Conservation (phyloP, 2,797 vertebrate species). For the Fringilla coelebs region DNA sequence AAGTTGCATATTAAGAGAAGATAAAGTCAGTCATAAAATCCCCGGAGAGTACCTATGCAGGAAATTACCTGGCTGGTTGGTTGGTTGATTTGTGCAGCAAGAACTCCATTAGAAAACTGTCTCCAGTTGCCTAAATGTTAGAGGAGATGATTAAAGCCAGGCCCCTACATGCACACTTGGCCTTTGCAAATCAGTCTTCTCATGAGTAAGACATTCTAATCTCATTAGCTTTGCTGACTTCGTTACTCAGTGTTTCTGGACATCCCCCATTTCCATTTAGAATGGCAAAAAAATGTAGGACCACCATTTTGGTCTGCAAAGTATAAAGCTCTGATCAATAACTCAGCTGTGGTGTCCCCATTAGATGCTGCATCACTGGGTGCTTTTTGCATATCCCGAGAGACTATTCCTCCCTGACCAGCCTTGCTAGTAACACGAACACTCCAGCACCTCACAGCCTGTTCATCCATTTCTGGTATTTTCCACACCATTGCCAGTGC, state of each 20-base stretch:
- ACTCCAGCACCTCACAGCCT: background rate
- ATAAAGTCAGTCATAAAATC: background rate
- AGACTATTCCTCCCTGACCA: background rate
- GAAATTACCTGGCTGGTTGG: background rate
- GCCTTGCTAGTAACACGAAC: background rate
- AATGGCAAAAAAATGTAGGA: background rate
- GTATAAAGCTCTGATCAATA: background rate
- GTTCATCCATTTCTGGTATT: background rate
- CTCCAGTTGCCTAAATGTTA: background rate
- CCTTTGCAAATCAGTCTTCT: background rate
- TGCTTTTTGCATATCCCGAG: background rate
- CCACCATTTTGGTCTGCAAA: background rate
- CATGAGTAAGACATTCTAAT: background rate
- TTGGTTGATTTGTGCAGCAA: background rate
- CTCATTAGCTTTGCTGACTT: background rate
- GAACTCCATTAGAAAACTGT: background rate
- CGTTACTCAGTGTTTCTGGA: background rate
- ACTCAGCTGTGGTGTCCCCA: background rate
- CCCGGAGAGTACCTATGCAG: background rate
- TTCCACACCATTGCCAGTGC: background rate
- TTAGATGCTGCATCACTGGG: background rate
- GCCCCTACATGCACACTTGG: fast-evolving
- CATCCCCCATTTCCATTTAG: background rate
- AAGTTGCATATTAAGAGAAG: background rate
- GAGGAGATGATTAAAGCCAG: background rate